Evolutionary conservation across 23 tunicate genomes (phyloP).

Genomic region (Styela clava): DNA sequence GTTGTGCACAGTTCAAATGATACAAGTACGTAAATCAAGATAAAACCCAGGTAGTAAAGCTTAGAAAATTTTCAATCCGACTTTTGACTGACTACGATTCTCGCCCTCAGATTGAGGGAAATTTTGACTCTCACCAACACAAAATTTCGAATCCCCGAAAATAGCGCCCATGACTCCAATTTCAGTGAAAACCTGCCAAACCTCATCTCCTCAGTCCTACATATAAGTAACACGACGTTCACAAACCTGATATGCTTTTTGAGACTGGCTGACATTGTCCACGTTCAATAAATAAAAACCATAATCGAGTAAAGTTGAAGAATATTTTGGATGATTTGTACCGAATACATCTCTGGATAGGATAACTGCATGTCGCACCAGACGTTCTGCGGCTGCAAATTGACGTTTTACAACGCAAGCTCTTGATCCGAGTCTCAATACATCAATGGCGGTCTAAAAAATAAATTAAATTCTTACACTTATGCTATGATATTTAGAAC

Average conservation of each 20-base stretch:
- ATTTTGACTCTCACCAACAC: too few species aligned
- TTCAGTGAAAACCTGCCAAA: too few species aligned
- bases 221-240: too few species aligned
- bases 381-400: conserved; percentile 24
- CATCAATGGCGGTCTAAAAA: conserved; percentile 27
- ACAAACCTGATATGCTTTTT: conserved; percentile 20
- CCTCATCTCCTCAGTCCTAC: too few species aligned
- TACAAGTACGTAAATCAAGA: too few species aligned
- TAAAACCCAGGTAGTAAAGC: too few species aligned
- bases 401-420: conserved; percentile 29
- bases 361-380: conserved; percentile 10
- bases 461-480: not conserved
- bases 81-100: too few species aligned
- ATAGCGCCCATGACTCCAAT: too few species aligned
- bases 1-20: too few species aligned
- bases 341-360: conserved; percentile 17
- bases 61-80: too few species aligned
- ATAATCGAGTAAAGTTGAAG: conserved; percentile 21
- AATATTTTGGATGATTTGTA: conserved; percentile 18
- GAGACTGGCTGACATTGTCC: conserved; percentile 8
- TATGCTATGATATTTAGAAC: not conserved
- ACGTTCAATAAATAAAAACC: conserved; percentile 28
- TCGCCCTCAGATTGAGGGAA: too few species aligned
- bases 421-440: conserved; percentile 22
- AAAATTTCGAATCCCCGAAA: too few species aligned